Conservation (phyloP, 2,888 invertebrate genomes). For the Mamestra brassicae region DNA sequence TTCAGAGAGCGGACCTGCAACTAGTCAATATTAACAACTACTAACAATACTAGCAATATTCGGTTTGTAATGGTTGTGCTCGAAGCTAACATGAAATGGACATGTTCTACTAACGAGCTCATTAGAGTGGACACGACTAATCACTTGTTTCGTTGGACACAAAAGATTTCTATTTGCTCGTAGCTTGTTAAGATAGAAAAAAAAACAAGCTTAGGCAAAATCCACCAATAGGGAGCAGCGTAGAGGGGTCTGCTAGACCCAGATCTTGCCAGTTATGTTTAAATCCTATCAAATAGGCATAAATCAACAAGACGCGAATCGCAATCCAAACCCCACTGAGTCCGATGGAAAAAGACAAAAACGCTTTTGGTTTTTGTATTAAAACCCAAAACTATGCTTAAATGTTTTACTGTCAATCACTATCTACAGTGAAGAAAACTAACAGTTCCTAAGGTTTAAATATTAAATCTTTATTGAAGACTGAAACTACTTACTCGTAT, state of each 20-base stretch:
- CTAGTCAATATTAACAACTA: neutral
- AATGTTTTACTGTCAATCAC: too few relatives aligned
- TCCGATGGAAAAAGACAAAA: too few relatives aligned
- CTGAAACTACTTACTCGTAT: too few relatives aligned
- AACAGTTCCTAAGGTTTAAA: too few relatives aligned
- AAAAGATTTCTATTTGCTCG: neutral
- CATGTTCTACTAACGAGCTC: constrained; percentile 32
- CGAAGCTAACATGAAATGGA: neutral
- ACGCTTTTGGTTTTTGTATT: too few relatives aligned
- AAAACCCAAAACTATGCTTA: too few relatives aligned
- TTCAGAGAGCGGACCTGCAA: neutral
- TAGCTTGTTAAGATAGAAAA: neutral
- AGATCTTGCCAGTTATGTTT: neutral
- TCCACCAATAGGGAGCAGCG: neutral
- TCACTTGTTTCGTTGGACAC: constrained; percentile 10
- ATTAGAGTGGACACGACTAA: constrained; percentile 38
- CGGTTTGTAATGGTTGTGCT: neutral
- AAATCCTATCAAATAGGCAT: neutral
- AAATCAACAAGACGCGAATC: neutral
- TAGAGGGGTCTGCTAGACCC: neutral
- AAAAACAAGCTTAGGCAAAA: neutral
- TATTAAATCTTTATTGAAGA: too few relatives aligned
- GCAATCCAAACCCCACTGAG: too few relatives aligned
- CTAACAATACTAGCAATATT: neutral
- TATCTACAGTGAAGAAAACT: too few relatives aligned